Base-by-base conservation (phyloP, 1,140 invertebrate genomes). In the Macrostomum lignano region DNA sequence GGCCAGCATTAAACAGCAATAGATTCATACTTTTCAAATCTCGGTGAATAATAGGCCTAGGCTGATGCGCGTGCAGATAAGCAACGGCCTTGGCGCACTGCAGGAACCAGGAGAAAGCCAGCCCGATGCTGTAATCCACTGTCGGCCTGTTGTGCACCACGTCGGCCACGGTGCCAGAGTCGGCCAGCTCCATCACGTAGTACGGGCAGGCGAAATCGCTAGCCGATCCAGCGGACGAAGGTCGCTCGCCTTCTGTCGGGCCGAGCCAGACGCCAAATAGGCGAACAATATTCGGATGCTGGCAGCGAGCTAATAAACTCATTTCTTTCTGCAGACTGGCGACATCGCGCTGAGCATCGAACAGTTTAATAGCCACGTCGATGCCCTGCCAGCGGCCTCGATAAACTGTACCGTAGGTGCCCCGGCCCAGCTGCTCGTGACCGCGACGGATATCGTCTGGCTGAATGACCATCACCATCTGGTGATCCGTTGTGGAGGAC, bases 371-470 rank as follows among this genome's bases (percentile, higher is more conserved):
- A 25, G 82, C 82, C 17, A 91, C 81, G 52, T 68, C 67, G 48
- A 67, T 71, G 22, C 68, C 67, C 48, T 68, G 63, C 78, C 79
- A 88, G 56, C 63, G 60, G 43, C 73, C 81, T 60, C 48, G 31
- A 38, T 70, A 74, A 11, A 93, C 82, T 36, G 79, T 73, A 37
- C 84, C 84, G 63, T 82, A 93, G 17, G 81, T 75, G n/a, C 84
- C 84, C 65, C 79, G 76, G 14, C 82, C 84, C 37, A 91, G n/a
- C n/a, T n/a, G n/a, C n/a, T 70, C n/a, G n/a, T n/a, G n/a, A n/a
- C n/a, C n/a, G n/a, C n/a, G n/a, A n/a, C n/a, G n/a, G n/a, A n/a
- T n/a, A n/a, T n/a, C n/a, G n/a, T n/a, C n/a, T n/a, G n/a, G n/a
- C n/a, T n/a, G n/a, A n/a, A n/a, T n/a, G n/a, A n/a, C n/a, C n/a